Evolutionary conservation across 2,797 vertebrate species (phyloP).

Genomic region (Pipistrellus pygmaeus): DNA sequence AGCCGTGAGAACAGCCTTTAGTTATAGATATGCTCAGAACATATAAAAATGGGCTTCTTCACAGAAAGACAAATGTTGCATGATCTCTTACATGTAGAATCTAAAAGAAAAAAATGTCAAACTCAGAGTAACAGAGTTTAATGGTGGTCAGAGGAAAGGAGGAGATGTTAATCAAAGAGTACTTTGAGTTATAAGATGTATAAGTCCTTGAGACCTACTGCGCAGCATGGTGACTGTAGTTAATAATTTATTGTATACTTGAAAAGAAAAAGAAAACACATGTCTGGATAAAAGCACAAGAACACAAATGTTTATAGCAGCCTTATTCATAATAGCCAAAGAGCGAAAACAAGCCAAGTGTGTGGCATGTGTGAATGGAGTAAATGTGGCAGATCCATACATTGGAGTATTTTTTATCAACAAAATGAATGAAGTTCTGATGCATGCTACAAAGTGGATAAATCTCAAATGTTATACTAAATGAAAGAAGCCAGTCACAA

Average conservation of each 20-base stretch:
- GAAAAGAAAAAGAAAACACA: background rate
- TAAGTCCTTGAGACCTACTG: background rate
- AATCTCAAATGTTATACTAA: background rate
- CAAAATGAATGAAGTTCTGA: background rate
- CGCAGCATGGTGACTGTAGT: background rate
- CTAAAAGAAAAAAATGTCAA: background rate
- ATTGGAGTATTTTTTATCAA: background rate
- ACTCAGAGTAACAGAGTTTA: background rate
- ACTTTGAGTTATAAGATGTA: background rate
- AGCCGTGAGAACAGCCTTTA: background rate
- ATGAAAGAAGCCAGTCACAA: background rate
- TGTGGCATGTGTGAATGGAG: background rate
- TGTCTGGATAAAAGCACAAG: background rate
- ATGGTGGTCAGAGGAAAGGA: background rate
- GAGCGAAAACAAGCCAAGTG: background rate
- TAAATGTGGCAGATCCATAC: background rate
- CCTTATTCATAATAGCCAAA: background rate
- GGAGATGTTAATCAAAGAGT: background rate
- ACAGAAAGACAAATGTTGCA: background rate
- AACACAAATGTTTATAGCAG: background rate
- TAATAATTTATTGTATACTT: background rate
- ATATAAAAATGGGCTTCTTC: background rate
- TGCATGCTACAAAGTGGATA: background rate
- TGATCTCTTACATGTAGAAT: background rate
- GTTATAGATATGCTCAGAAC: background rate